Conservation (phyloP, 2,113 vertebrate species). For the Corvus moneduloides region DNA sequence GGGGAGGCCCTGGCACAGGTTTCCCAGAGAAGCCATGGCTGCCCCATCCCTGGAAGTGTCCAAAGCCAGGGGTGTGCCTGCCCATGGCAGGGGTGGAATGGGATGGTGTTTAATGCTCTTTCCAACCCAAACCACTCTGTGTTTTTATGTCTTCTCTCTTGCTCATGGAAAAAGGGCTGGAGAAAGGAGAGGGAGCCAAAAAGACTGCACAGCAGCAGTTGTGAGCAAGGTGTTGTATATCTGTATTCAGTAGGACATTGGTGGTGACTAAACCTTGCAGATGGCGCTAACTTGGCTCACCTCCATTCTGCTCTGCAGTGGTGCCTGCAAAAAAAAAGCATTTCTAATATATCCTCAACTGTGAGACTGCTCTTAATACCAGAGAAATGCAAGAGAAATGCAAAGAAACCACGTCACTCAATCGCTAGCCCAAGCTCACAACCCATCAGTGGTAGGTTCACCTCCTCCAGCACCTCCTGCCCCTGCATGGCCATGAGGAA, state of each 20-base stretch:
- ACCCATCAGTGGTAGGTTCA: not conserved
- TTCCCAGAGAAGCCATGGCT: not conserved
- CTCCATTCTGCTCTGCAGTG: rapidly evolving
- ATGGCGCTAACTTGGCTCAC: not conserved
- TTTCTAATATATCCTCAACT: not conserved
- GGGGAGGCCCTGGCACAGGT: rapidly evolving
- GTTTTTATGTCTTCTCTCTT: not conserved
- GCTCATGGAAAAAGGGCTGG: not conserved
- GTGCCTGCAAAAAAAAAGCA: not conserved
- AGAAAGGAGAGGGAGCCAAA: not conserved
- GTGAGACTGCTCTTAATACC: not conserved
- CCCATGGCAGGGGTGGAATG: not conserved
- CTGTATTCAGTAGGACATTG: rapidly evolving
- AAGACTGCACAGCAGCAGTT: not conserved
- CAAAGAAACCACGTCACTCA: not conserved
- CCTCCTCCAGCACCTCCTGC: not conserved
- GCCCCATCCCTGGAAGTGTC: not conserved
- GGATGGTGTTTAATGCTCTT: not conserved
- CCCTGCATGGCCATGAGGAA: rapidly evolving
- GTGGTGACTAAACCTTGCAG: not conserved
- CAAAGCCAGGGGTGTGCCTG: not conserved
- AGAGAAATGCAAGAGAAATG: not conserved
- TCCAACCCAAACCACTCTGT: not conserved
- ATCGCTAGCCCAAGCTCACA: rapidly evolving
- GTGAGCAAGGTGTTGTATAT: not conserved